These are phyloP conservation scores for Sycobia sp. DNA, from an alignment of 1,140 invertebrate species.

Conservation along the genomic window DNA sequence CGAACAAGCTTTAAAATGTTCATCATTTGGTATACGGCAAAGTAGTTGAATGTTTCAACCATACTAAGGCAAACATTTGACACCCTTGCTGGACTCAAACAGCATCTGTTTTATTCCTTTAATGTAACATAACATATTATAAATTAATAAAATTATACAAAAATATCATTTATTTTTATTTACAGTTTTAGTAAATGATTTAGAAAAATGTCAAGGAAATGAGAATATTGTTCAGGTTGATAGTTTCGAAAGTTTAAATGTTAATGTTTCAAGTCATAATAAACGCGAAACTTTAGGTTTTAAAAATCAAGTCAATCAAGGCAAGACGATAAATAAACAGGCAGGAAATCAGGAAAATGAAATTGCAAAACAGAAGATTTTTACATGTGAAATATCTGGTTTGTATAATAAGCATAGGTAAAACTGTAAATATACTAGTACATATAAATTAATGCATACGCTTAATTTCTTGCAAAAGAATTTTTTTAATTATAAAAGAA, in stretches of 20 bases:
- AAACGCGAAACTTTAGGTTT: constrained; percentile 46
- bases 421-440: too few species aligned
- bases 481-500: constrained; percentile 5
- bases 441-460: too few species aligned
- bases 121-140: too few species aligned
- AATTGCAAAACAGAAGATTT: background rate
- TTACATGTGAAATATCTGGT: constrained; percentile 34
- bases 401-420: constrained; percentile 27
- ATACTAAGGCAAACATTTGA: too few species aligned
- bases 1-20: too few species aligned
- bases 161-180: constrained; percentile 17
- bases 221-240: constrained; percentile 65
- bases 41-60: too few species aligned
- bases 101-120: too few species aligned
- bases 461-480: too few species aligned
- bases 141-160: constrained; percentile 24
- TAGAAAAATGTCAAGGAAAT: constrained; percentile 42
- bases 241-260: constrained; percentile 85
- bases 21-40: too few species aligned
- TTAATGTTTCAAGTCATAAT: constrained; percentile 77
- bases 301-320: constrained; percentile 21
- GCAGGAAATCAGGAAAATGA: background rate
- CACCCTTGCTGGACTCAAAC: too few species aligned
- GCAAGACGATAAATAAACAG: background rate
- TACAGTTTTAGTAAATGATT: constrained; percentile 35